Conservation (phyloP, 2,888 invertebrate species). For the Athripsodes cinereus region DNA sequence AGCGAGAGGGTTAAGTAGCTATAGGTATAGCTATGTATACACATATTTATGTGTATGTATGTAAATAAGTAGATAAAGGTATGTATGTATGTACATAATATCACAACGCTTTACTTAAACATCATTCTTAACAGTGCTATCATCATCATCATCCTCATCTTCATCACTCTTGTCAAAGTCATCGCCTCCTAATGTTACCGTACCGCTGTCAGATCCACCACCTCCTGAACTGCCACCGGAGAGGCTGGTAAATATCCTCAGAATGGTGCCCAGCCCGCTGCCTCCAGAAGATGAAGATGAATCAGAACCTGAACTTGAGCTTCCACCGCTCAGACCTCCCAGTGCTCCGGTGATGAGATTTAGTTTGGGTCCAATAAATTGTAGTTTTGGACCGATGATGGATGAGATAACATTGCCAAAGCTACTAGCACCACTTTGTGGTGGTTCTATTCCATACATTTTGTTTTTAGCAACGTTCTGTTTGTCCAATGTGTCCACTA, state of each 20-base stretch:
- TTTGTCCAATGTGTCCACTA: constrained; percentile 62
- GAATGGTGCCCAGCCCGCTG: constrained; percentile 27
- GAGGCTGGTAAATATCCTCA: constrained; percentile 24
- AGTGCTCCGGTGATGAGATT: constrained; percentile 50
- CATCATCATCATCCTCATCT: not conserved
- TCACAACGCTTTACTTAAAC: not conserved
- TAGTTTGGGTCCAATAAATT: constrained; percentile 61
- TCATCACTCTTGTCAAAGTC: constrained; percentile 36
- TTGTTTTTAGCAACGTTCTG: constrained; percentile 71
- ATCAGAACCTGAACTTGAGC: constrained; percentile 46
- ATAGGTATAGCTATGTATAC: no score
- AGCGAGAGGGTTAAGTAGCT: no score
- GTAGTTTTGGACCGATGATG: constrained; percentile 65
- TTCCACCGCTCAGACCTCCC: constrained; percentile 54
- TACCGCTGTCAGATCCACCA: constrained; percentile 41
- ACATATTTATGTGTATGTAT: no score
- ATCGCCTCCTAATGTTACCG: constrained; percentile 35
- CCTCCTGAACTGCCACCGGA: constrained; percentile 32
- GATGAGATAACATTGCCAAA: constrained; percentile 62
- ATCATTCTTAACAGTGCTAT: not conserved
- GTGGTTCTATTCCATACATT: constrained; percentile 65
- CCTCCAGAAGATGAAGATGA: constrained; percentile 39
- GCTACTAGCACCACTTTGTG: constrained; percentile 36
- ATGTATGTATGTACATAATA: no score
- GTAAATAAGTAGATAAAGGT: no score